Base-by-base conservation (phyloP, 35 echinoderm and acorn worm genomes). In the Ophioderma brevispina region DNA sequence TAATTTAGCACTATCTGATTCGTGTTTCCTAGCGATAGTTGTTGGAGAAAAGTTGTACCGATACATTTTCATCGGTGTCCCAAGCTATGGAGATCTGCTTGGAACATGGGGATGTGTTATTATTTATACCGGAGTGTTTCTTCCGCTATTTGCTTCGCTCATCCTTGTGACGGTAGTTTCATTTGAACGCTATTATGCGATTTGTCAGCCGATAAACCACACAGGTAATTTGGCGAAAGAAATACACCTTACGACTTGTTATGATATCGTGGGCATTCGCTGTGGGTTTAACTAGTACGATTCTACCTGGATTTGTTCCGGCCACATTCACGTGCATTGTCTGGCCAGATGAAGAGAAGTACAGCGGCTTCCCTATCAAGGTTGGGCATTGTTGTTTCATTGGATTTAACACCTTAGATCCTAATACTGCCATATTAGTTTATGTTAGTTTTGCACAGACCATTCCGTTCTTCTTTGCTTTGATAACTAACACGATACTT, bases 1-100 rank as follows among this genome's bases (percentile, higher is more conserved):
- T 11, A 76, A 76, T 32, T 32, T 87, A 18, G 85, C 85, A 3
- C 38, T 87, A n/a, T 59, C 85, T 8, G 85, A 87, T 41, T 11
- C 34, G 17, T 40, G 56, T 5, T 87, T 76, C 35, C 64, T 87
- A 41, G 36, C 55, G 4, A 30, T 76, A 11, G 75, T 35, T n/a
- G 59, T 43, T 8, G 37, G 37, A 23, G 80, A 82, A 13, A 82
- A 82, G 35, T 43, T 82, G 25, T 38, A 30, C 25, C 80, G 80
- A 40, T 82, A 39, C 32, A 40, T 82, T 21, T 38, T 2, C 10
- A 23, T 43, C 41, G 37, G 80, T 23, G 80, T 82, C 0, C 41
- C 41, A 43, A 6, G 32, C 38, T 38, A 82, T 32, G 37, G 41
- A 40, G 37, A 31, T 32, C 11, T 32, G 25, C 32, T 82, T 10